Conservation (phyloP, 2,797 vertebrate species). For the Peromyscus eremicus region DNA sequence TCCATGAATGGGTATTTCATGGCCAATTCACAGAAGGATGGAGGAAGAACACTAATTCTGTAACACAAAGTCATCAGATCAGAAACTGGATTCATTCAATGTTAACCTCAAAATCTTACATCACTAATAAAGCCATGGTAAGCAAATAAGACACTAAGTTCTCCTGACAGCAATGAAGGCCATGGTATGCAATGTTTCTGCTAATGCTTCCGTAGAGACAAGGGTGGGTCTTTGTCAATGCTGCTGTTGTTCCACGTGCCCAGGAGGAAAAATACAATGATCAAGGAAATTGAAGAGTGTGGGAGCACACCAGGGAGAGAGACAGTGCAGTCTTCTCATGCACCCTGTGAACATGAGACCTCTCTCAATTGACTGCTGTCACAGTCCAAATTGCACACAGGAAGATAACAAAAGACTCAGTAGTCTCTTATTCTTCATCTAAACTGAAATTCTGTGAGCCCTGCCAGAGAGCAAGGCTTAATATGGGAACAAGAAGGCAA, state of each 20-base stretch:
- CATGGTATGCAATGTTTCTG: background rate
- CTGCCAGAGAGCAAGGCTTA: background rate
- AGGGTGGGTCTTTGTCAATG: background rate
- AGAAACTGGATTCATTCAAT: background rate
- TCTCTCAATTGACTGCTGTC: background rate
- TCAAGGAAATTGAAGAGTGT: background rate
- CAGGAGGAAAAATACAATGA: background rate
- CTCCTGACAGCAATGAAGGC: background rate
- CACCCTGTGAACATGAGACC: background rate
- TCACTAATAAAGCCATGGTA: background rate
- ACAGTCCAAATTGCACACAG: background rate
- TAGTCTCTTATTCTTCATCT: background rate
- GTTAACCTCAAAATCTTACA: background rate
- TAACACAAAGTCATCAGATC: background rate
- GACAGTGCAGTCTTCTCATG: background rate
- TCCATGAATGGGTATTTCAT: background rate
- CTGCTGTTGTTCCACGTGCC: background rate
- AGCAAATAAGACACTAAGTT: background rate
- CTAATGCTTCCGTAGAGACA: background rate
- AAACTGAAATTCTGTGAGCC: background rate
- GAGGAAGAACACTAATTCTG: background rate
- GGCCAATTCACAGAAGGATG: background rate
- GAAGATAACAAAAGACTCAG: conserved; percentile 17
- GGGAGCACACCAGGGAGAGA: background rate
- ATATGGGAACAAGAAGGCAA: background rate